Conservation (phyloP, 2,797 vertebrate genomes). For the Poecilia gillii region DNA sequence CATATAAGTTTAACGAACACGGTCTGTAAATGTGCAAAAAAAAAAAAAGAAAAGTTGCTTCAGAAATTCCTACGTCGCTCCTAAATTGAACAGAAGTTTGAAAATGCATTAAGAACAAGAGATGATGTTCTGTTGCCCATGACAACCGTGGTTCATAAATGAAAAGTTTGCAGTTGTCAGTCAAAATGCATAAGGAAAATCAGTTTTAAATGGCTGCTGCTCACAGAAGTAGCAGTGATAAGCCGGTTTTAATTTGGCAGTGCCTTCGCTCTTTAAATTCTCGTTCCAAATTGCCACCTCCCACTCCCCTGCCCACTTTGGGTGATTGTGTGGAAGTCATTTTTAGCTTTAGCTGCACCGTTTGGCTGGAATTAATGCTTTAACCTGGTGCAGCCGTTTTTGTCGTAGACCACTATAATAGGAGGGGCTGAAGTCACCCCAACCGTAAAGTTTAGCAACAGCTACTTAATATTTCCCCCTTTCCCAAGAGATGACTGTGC, state of each 20-base stretch:
- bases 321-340: background rate
- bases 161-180: background rate
- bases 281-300: conserved; percentile 5
- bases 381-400: background rate
- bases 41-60: too few relatives aligned
- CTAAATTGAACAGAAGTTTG: background rate
- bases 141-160: conserved; percentile 8
- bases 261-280: background rate
- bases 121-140: conserved; percentile 3
- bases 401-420: background rate
- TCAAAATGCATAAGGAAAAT: conserved; percentile 2
- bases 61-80: background rate
- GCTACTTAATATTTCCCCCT: background rate
- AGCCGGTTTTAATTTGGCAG: conserved; percentile 8
- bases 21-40: background rate
- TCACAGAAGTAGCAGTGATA: background rate
- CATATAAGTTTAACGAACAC: background rate
- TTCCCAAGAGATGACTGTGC: background rate
- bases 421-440: background rate
- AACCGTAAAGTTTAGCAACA: background rate
- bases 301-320: background rate
- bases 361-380: background rate
- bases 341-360: conserved; percentile 1
- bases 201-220: background rate
- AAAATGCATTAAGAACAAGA: background rate